Conservation (phyloP, 64 coral and sea anemone genomes). For the Orbicella faveolata region DNA sequence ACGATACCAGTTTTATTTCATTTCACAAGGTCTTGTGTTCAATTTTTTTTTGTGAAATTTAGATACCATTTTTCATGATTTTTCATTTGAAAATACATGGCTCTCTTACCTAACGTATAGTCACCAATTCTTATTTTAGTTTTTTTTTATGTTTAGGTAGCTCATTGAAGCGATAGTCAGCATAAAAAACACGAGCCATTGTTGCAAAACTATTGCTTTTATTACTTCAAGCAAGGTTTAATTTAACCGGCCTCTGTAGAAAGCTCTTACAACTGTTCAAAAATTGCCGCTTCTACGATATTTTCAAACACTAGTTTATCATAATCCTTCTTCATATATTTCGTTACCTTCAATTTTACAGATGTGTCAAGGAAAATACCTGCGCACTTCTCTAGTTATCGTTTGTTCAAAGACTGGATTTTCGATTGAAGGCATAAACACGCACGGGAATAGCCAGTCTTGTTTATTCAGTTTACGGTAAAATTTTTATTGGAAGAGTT, state of each 20-base stretch:
- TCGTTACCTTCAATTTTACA: not conserved
- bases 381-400: not conserved
- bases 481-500: slow-evolving; percentile 42
- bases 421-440: slow-evolving; percentile 7
- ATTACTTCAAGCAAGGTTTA: slow-evolving; percentile 17
- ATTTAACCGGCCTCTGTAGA: not conserved
- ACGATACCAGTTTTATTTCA: not conserved
- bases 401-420: not conserved
- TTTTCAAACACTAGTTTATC: not conserved
- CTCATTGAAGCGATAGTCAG: not conserved
- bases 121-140: not conserved
- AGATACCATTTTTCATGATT: not conserved
- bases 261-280: slow-evolving; percentile 25
- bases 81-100: not conserved
- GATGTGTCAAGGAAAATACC: not conserved
- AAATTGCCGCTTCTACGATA: slow-evolving; percentile 9
- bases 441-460: not conserved
- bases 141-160: not conserved
- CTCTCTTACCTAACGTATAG: not conserved
- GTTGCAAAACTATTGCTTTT: slow-evolving; percentile 12
- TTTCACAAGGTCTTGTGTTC: not conserved
- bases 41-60: not conserved
- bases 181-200: not conserved
- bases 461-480: slow-evolving; percentile 41
- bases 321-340: slow-evolving; percentile 22